Evolutionary conservation across 2,888 invertebrate species (phyloP), one percentile per base, ranked within the genome.

Genomic region (Tenthredo mesomela): DNA sequence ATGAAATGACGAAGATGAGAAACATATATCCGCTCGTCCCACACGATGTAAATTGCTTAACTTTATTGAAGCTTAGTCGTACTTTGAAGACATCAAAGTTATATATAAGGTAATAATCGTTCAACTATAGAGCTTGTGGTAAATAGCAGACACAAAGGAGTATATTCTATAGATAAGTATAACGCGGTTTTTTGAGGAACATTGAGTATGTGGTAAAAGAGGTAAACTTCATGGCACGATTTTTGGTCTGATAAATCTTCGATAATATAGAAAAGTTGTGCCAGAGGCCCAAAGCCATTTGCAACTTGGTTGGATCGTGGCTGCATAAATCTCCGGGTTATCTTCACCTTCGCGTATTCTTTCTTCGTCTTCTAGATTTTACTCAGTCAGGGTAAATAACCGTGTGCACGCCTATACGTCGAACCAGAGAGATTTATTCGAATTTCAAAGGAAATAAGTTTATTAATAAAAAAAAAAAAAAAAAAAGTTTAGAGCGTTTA

Each of bases 251-350:
- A 80, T 80, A 61, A 80, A 80, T 80, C 80, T 40, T 40, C 12
- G 61, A 80, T 40, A 40, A 80, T 77, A 77, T 80, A 61, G 80
- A 80, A 80, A 80, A 80, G 80, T 80, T 80, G 58, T 80, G 58
- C 58, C 40, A 25, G 58, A 37, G 37, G 75, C 18, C 33, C 18
- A 75, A 40, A 47, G 65, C 83, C 85, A 83, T 85, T 83, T 85
- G 70, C 73, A 85, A 85, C 58, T 85, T 58, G 58, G 71, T 83
- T 70, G 80, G 67, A 21, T 82, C 43, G 84, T 21, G 75, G 84
- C 47, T 78, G 85, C 85, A 85, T 85, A 85, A 85, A 85, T 85
- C 83, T 82, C 25, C 33, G n/a, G 67, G 82, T 61, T 83, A 85
- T 85, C 85, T 54, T 50, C 40, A n/a, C 29, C 29, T 29, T 47